Percentiles rank a stretch among this genome's conserved stretches.
Evolutionary conservation across 2,797 vertebrate genomes (phyloP).

Genomic region (Heliangelus exortis): DNA sequence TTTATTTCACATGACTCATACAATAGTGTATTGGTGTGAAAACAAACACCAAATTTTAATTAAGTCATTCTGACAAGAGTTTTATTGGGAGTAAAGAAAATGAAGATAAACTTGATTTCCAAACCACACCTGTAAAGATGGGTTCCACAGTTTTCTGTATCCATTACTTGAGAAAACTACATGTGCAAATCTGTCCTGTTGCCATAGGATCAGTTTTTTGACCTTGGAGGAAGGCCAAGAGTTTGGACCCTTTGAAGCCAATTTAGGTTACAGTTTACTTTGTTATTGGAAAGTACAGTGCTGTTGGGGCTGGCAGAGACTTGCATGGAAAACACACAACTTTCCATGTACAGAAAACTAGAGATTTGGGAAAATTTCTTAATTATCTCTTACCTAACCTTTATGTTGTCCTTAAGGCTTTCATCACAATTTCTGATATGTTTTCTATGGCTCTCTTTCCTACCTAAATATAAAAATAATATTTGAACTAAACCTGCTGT

Average conservation of each 20-base stretch:
- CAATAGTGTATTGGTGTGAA: background rate
- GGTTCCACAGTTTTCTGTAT: background rate
- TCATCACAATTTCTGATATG: background rate
- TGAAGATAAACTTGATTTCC: background rate
- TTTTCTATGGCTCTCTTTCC: constrained; percentile 4
- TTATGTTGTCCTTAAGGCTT: background rate
- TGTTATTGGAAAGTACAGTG: background rate
- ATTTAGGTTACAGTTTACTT: background rate
- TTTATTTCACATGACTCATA: background rate
- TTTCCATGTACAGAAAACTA: background rate
- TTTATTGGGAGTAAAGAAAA: background rate
- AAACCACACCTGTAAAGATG: background rate
- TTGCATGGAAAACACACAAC: background rate
- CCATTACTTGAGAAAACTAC: background rate
- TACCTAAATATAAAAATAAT: background rate
- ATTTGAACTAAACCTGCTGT: background rate
- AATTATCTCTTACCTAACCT: background rate
- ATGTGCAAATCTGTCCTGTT: background rate
- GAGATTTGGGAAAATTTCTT: background rate
- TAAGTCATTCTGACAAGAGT: background rate
- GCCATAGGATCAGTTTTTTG: background rate
- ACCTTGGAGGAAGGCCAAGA: background rate
- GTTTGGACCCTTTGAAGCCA: background rate
- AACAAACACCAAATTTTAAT: background rate
- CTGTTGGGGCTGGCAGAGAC: background rate